Evolutionary conservation across 2,113 vertebrate genomes (phyloP), one percentile per base, ranked within the genome.

Genomic region (Anhinga rufa): DNA sequence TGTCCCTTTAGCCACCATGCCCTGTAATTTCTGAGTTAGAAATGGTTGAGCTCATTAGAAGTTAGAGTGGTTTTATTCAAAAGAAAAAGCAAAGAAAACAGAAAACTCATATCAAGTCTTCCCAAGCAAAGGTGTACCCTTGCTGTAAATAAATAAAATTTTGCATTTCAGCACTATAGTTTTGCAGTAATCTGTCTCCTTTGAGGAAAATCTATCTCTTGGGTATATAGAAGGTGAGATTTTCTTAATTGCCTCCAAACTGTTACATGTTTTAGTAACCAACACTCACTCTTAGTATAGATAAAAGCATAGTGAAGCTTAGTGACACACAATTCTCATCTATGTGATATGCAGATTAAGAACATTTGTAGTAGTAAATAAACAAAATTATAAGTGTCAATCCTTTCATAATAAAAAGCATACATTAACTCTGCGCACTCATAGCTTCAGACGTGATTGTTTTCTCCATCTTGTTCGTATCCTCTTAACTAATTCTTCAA

Each of bases 401-500:
- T 29, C 16, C 20, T 85, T 91, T 88, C 46, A 38, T 55, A 89
- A 72, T 28, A 88, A 92, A 96, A 92, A 77, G 12, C 82, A 84
- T 82, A 96, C 2, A 5, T 93, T 95, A 92, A 92, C 91, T 95
- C 85, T 34, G 8, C 54, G 38, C 79, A 94, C 38, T 70, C 46
- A 84, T 44, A 71, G 92, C 34, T 94, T 97, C 92, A 95, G 95
- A 97, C 17, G 28, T 64, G 49, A 72, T 71, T 93, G 49, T 81
- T 95, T 92, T 83, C 51, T 69, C 40, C 71, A 66, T 70, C 93
- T 52, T 90, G 24, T 82, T 95, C 93, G 66, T 95, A 96, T 85
- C 71, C 88, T 96, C 94, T 94, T 69, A 96, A 95, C 79, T 32
- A 96, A 94, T 95, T 82, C 51, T 86, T 95, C 65, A 95, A 72